Base-by-base conservation (phyloP, 64 coral and sea anemone species). In the Montipora foliosa region DNA sequence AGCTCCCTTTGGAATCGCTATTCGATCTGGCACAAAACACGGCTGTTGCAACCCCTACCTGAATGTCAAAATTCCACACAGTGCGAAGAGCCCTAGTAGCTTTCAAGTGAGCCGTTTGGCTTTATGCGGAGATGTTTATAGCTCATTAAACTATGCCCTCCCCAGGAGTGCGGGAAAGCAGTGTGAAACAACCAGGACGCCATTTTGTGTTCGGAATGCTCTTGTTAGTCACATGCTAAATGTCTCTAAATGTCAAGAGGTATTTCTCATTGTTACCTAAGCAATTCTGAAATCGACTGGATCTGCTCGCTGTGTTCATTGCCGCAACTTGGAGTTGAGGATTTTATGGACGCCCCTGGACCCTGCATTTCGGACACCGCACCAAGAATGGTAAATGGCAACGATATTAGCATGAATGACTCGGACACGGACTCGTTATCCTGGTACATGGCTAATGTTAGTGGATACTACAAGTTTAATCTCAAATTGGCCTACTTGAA, bases 121-220 rank as follows among this genome's bases (percentile, higher is more conserved):
- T 60, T 53, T 83, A 58, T 60, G 80, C n/a, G 80, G 80, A 83
- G 80, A 83, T 58, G 80, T 83, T 83, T 20, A 83, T 58, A 83
- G 80, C 80, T 83, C 80, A 53, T 83, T 0, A 83, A 83, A 70
- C 67, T 70, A 70, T 70, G 19, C 17, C 22, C 11, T 49, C 80
- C 90, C 90, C 11, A 66, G 20, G 90, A 91, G 64, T 91, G 90
- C 64, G 14, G 24, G 19, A 80, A 91, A 81, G 59, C 79, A 45
- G 90, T 91, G 51, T 29, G 90, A 59, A 91, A 83, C 19, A 91
- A 91, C 51, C 90, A 91, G 50, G 90, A 91, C 79, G 90, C 90
- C 90, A 91, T 91, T 91, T 83, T 91, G 67, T 91, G 89, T n/a
- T 12, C 78, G 13, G 55, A 81, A 12, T 81, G 89, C 67, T 48